Conservation (phyloP, 53 echinoderm and acorn worm species). For the Zoroaster sp. region DNA sequence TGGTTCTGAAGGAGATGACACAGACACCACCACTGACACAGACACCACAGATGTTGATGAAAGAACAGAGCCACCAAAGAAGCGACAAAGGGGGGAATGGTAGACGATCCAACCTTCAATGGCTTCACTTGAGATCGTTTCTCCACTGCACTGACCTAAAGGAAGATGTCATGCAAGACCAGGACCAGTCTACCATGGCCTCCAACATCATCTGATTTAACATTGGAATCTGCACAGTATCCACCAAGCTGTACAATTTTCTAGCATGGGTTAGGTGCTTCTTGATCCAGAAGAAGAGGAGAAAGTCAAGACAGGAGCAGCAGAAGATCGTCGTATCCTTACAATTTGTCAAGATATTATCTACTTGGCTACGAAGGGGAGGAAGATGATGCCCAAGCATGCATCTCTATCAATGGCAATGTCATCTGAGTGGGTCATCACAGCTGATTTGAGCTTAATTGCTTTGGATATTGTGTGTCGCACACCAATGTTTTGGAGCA, state of each 20-base stretch:
- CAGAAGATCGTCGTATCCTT: neutral
- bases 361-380: neutral
- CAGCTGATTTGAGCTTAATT: conserved; percentile 13
- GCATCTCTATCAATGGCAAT: conserved; percentile 10
- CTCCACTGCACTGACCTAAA: too few relatives aligned
- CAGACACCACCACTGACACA: too few relatives aligned
- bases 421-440: conserved; percentile 53
- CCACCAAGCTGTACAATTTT: conserved; percentile 53
- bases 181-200: too few relatives aligned
- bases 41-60: too few relatives aligned
- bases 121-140: too few relatives aligned
- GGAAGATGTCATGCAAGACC: too few relatives aligned
- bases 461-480: conserved; percentile 44
- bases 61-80: too few relatives aligned
- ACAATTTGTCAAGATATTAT: conserved; percentile 44
- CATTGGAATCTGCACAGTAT: too few relatives aligned
- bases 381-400: conserved; percentile 6
- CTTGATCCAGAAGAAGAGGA: neutral
- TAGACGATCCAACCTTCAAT: too few relatives aligned
- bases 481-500: neutral
- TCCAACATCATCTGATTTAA: too few relatives aligned
- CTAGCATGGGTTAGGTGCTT: conserved; percentile 58
- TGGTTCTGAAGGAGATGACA: too few relatives aligned
- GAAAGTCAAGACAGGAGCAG: neutral
- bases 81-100: too few relatives aligned